Evolutionary conservation across 2,888 invertebrate genomes (phyloP).

Genomic region (Spicauda simplicius): DNA sequence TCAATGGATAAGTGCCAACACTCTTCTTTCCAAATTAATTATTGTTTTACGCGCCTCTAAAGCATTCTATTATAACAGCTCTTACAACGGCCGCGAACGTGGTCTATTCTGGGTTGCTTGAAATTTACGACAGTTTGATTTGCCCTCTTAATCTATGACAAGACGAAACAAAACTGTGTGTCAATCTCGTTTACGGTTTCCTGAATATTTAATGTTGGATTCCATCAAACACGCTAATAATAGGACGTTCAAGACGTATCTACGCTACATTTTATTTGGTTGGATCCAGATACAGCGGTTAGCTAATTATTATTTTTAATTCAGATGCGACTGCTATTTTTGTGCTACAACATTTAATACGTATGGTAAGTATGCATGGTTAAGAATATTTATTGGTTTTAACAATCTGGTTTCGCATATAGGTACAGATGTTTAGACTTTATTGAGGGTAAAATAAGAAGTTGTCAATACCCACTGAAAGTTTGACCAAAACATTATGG

Average conservation of each 20-base stretch:
- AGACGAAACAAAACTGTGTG: conserved; percentile 62
- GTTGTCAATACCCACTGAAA: no score
- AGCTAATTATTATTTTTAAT: conserved; percentile 30
- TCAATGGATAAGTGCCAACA: conserved; percentile 73
- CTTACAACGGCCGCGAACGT: conserved; percentile 54
- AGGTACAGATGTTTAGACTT: no score
- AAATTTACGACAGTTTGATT: conserved; percentile 79
- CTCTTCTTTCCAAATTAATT: conserved; percentile 80
- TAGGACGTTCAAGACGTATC: conserved; percentile 11
- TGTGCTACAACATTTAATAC: background rate
- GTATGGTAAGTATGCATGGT: no score
- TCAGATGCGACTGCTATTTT: background rate
- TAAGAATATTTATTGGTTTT: no score
- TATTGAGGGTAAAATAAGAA: no score
- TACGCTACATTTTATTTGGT: conserved; percentile 3
- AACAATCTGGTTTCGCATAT: no score
- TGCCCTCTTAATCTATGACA: conserved; percentile 72
- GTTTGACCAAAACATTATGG: no score
- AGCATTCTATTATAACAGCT: conserved; percentile 78
- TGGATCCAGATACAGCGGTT: conserved; percentile 20
- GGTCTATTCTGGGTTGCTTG: conserved; percentile 55
- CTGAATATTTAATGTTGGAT: conserved; percentile 51
- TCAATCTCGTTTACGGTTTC: conserved; percentile 61
- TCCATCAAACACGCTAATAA: conserved; percentile 11
- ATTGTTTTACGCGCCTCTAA: conserved; percentile 79